Evolutionary conservation across 2,888 invertebrate genomes (phyloP), one percentile per base, ranked within the genome.

Genomic region (Gari tellinella): DNA sequence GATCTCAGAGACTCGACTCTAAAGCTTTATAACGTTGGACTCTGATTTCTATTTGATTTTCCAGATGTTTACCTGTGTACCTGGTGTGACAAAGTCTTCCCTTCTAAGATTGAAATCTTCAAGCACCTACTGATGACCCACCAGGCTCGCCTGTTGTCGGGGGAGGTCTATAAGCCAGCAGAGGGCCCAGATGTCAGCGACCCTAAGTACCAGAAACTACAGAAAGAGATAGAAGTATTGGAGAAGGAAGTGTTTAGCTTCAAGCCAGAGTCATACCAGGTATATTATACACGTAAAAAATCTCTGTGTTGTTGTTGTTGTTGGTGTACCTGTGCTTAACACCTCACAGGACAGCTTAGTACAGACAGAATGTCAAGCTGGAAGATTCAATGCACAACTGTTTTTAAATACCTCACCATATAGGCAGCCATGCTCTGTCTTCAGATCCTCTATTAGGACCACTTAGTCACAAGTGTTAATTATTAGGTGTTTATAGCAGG

Each of bases 41-140:
- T 31, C 31, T 31, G 4, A 10, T 31, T 43, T 17, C 15, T 40
- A 40, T 43, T 52, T 8, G 17, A 23, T 52, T 52, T 80, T 77
- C n/a, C 72, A 82, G 82, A 76, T 67, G 72, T 77, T 21, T 84
- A 68, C 38, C 53, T 79, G 26, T 79, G 79, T 56, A 56, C 64
- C 45, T 84, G 84, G 84, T 84, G 84, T 69, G 78, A 82, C 41
- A 75, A 80, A 46, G 77, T 81, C 37, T 84, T 80, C 60, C 62
- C 67, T 7, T 65, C 67, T 23, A 79, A 81, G 46, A 61, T 75
- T 1, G 82, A 84, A 40, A 68, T 84, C 23, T 76, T 82, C 15
- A 77, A 78, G 48, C 84, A 84, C 48, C 82, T 81, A 51, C 62
- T 84, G 15, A 57, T 68, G 0, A 49, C 72, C 1, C 84, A 84